Evolutionary conservation across 2,113 vertebrate species (phyloP).

Genomic region (Ophthalmolycus amberensis): DNA sequence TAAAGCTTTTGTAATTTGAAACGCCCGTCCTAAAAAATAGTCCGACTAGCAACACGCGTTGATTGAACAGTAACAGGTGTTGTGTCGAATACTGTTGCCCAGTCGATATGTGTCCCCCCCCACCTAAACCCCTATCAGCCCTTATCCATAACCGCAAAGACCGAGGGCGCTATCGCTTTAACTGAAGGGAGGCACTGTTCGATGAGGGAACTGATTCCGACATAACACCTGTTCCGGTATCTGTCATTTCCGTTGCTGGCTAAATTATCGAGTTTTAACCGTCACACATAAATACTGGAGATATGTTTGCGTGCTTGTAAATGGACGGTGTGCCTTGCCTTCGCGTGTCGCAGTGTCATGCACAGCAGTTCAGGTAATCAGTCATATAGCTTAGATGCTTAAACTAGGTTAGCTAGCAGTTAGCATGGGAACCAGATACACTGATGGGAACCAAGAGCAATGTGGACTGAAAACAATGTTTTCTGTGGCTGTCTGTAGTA

Average conservation of each 20-base stretch:
- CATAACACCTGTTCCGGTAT: neutral
- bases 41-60: conserved; percentile 67
- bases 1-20: conserved; percentile 10
- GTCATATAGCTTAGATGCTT: neutral
- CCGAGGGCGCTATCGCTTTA: neutral
- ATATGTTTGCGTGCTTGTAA: neutral
- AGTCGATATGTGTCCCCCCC: neutral
- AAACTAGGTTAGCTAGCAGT: conserved; percentile 1
- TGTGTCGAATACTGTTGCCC: neutral
- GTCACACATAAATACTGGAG: neutral
- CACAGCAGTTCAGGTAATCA: conserved; percentile 76
- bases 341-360: conserved; percentile 71
- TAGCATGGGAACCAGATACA: neutral
- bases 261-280: neutral
- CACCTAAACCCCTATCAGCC: too few relatives aligned
- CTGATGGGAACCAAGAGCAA: neutral
- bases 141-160: neutral
- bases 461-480: neutral
- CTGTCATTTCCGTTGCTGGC: rapidly evolving
- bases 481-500: neutral
- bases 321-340: conserved; percentile 75
- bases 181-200: neutral
- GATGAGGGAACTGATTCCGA: neutral
- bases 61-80: neutral
- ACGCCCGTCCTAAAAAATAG: conserved; percentile 32